Percentiles rank a stretch among this genome's conserved stretches.
These are phyloP conservation scores for Morphnarchus princeps DNA, from an alignment of 2,113 vertebrate genomes.

Conservation along the genomic window DNA sequence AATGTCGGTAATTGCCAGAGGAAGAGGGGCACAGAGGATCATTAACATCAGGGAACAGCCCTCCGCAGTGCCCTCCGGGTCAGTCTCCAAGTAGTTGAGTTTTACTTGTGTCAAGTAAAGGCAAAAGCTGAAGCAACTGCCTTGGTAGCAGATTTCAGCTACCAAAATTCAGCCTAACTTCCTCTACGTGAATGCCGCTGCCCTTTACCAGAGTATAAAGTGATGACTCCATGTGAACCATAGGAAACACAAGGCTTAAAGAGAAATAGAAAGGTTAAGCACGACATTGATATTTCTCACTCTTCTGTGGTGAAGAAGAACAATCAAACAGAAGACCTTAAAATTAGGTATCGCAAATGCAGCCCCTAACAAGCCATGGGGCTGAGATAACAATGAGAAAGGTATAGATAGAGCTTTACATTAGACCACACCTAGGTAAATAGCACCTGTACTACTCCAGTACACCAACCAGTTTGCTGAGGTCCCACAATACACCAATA, in stretches of 20 bases:
- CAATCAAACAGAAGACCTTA: background rate
- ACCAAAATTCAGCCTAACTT: background rate
- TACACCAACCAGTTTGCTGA: background rate
- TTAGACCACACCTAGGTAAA: background rate
- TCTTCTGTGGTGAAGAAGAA: background rate
- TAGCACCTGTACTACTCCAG: background rate
- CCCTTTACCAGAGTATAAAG: background rate
- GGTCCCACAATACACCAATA: background rate
- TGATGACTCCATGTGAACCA: background rate
- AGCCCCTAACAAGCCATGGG: background rate
- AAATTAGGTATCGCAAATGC: background rate
- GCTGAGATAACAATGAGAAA: background rate
- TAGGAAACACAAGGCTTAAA: background rate
- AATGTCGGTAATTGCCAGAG: background rate
- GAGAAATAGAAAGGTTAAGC: background rate
- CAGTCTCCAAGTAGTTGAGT: background rate
- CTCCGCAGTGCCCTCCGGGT: background rate
- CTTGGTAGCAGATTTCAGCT: background rate
- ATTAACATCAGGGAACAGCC: background rate
- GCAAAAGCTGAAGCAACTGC: background rate
- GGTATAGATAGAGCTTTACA: background rate
- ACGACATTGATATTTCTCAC: background rate
- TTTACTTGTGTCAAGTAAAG: background rate
- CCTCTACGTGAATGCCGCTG: background rate
- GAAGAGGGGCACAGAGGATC: background rate